These are phyloP conservation scores for Tortricodes alternella DNA, from an alignment of 2,888 invertebrate species.

Conservation along the genomic window DNA sequence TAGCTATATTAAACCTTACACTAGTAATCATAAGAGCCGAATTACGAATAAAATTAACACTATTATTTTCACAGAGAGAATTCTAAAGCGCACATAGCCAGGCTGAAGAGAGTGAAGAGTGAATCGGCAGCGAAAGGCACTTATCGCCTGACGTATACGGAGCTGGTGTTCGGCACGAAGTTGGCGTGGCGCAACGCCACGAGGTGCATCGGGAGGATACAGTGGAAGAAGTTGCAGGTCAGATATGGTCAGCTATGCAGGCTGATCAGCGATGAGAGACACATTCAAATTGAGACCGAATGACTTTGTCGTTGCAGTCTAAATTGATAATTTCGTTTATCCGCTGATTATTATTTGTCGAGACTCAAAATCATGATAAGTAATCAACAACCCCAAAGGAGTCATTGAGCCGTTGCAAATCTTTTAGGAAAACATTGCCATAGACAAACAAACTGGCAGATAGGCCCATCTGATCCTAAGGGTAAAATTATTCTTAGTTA, in stretches of 20 bases:
- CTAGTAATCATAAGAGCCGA: conserved; percentile 4
- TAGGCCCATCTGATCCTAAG: too few species aligned
- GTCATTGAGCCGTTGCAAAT: too few species aligned
- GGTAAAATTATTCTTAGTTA: too few species aligned
- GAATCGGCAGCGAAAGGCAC: conserved; percentile 89
- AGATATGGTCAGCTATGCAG: conserved; percentile 39
- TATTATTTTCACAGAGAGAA: conserved; percentile 82
- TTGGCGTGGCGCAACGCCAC: conserved; percentile 97
- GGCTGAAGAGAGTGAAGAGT: conserved; percentile 90
- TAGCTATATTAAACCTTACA: not conserved
- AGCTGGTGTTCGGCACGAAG: conserved; percentile 96
- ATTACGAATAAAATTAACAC: conserved; percentile 13
- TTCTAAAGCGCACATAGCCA: conserved; percentile 88
- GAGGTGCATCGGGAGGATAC: conserved; percentile 96
- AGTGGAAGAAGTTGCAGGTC: conserved; percentile 98
- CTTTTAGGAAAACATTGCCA: too few species aligned
- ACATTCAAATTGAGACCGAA: too few species aligned
- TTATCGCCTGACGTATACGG: conserved; percentile 95
- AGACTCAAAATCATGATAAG: too few species aligned
- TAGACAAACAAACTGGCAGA: too few species aligned
- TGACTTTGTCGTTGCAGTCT: too few species aligned
- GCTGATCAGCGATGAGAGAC: too few species aligned
- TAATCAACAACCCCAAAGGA: too few species aligned
- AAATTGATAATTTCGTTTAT: too few species aligned
- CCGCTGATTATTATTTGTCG: too few species aligned